phyloP scores from a whole-genome alignment of 2,888 invertebrate species.

The Microplitis manilae region DNA sequence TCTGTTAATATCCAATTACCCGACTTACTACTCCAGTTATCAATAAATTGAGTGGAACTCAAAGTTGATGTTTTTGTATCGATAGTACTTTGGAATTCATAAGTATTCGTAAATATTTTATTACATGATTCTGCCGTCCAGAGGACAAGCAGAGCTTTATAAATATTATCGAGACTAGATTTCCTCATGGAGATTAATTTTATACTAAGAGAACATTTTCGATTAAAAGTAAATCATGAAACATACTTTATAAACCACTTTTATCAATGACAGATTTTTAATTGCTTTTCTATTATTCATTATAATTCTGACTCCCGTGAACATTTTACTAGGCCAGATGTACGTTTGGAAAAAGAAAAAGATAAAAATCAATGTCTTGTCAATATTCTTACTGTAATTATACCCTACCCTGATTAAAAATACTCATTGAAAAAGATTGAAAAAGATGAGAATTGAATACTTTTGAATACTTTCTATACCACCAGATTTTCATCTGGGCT shows the following conservation, averaged over 20 bases:
- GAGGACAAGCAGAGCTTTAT: slow-evolving; percentile 2
- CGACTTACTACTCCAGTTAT: too few relatives aligned
- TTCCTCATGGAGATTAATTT: slow-evolving; percentile 8
- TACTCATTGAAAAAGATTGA: too few relatives aligned
- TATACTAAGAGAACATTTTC: slow-evolving; percentile 5
- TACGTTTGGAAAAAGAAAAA: not conserved
- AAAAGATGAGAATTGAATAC: too few relatives aligned
- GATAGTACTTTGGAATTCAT: not conserved
- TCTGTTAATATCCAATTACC: too few relatives aligned
- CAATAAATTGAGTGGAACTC: too few relatives aligned
- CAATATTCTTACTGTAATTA: too few relatives aligned
- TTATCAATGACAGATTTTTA: slow-evolving; percentile 16
- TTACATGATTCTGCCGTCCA: slow-evolving; percentile 5
- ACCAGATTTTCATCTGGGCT: too few relatives aligned
- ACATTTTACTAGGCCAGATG: not conserved
- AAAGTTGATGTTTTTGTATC: too few relatives aligned
- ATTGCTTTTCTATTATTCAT: not conserved
- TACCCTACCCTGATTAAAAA: too few relatives aligned
- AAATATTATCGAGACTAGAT: not conserved
- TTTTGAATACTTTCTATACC: too few relatives aligned
- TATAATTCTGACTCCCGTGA: not conserved
- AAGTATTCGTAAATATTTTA: not conserved
- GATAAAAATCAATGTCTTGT: not conserved
- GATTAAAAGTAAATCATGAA: not conserved
- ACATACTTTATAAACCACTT: not conserved